Conservation (phyloP, 2,113 vertebrate genomes). For the Kryptolebias marmoratus region DNA sequence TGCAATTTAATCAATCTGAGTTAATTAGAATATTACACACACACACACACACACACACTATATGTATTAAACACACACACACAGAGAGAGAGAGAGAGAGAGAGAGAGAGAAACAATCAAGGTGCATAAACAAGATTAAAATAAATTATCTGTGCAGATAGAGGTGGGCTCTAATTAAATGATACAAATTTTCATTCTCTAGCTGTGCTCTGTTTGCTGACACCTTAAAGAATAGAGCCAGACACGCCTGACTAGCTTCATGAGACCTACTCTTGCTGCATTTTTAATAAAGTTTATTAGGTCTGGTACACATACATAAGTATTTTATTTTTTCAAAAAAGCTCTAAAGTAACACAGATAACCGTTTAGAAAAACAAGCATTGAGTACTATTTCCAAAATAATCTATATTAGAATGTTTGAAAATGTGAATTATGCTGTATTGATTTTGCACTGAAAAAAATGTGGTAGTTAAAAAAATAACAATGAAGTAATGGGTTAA, state of each 20-base stretch:
- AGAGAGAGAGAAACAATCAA: conserved; percentile 79
- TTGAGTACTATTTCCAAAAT: background rate
- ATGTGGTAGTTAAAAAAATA: too few species aligned
- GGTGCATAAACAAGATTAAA: conserved; percentile 81
- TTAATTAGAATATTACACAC: conserved; percentile 76
- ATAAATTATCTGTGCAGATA: conserved; percentile 77
- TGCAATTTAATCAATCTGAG: conserved; percentile 78
- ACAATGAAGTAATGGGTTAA: too few species aligned
- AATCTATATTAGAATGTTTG: background rate
- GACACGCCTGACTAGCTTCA: conserved; percentile 41
- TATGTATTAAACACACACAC: too few species aligned
- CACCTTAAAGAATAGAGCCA: conserved; percentile 54
- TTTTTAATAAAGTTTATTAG: conserved; percentile 37
- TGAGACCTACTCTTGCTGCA: conserved; percentile 1
- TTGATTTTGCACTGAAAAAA: too few species aligned
- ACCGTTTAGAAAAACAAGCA: background rate
- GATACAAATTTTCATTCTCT: conserved; percentile 78
- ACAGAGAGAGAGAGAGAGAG: too few species aligned
- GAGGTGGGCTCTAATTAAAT: conserved; percentile 77
- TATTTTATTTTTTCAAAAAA: background rate
- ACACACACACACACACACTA: too few species aligned
- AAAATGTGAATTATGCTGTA: too few species aligned
- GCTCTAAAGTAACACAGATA: background rate
- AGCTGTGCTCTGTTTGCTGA: conserved; percentile 58
- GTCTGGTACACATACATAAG: background rate